Base-by-base conservation (phyloP, 2,113 vertebrate species). In the Heloderma charlesbogerti region DNA sequence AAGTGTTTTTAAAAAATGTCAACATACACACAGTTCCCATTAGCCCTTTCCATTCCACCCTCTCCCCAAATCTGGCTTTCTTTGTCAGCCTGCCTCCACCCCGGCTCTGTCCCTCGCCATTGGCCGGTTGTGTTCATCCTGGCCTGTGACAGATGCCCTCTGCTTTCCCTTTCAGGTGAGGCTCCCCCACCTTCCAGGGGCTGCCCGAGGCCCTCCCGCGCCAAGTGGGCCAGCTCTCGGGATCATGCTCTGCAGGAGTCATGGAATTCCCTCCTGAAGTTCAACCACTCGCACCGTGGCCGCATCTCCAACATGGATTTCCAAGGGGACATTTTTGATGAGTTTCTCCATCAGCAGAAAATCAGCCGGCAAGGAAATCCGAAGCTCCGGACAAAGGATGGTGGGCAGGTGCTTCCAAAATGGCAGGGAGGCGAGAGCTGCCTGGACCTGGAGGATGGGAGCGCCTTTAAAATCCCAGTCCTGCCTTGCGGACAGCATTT, bases 291-390 rank as follows among this genome's bases (percentile, higher is more conserved):
- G 90, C 99, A 99, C 86, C 98, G 98, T 0, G 99, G 99, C 3
- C 98, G 99, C 88, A 98, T 99, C 96, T 98, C 98, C 25, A 98
- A 98, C 96, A 96, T 98, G 97, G 97, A 97, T 63, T 98, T 98
- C 63, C 98, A 98, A 87, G 98, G 98, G 0, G 99, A 99, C 96
- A 96, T 99, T 92, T 98, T 99, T 74, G 99, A 99, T 31, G 98
- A 99, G 94, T 99, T 99, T 93, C 97, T 99, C 71, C 98, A 98
- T 91, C 98, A 98, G 9, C 98, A 98, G 94, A 97, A 93, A 45
- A 90, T 93, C 83, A 90, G 84, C 67, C 97, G 95, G 2, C 94
- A 91, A 51, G 92, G 95, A 2, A 91, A 97, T 1, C 13, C 6
- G 34, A 93, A 94, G 75, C 80, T 91, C 48, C 25, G 63, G 12